Conservation (phyloP, 2,888 invertebrate genomes). For the Kryphioiulus occultus region DNA sequence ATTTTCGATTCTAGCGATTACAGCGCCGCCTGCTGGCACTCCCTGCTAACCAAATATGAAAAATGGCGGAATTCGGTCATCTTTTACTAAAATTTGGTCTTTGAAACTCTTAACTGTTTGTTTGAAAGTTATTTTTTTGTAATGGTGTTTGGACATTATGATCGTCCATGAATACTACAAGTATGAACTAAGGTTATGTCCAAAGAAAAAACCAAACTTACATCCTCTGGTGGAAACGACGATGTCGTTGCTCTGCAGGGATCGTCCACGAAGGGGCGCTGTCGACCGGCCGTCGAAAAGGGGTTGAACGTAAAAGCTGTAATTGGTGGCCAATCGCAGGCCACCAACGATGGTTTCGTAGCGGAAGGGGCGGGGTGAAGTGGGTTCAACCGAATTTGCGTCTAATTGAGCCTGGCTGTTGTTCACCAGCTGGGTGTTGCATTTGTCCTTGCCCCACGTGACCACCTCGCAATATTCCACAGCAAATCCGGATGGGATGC, state of each 20-base stretch:
- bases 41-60: no score
- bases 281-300: conserved; percentile 58
- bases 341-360: conserved; percentile 64
- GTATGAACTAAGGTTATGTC: no score
- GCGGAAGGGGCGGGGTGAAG: background rate
- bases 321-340: conserved; percentile 81
- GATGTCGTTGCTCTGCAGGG: conserved; percentile 67
- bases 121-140: no score
- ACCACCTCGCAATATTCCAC: conserved; percentile 50
- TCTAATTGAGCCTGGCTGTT: background rate
- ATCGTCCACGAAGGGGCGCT: background rate
- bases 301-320: conserved; percentile 78
- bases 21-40: no score
- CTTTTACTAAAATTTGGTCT: no score
- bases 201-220: no score
- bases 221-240: conserved; percentile 84
- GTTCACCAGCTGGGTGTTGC: conserved; percentile 40
- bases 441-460: conserved; percentile 47
- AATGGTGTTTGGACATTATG: no score
- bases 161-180: no score
- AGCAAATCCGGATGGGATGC: conserved; percentile 42
- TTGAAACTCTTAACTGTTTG: no score
- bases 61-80: no score
- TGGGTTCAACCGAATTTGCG: conserved; percentile 43
- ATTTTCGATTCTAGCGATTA: no score